These are phyloP conservation scores for Nixonia krombeini DNA, from an alignment of 1,140 invertebrate species.

Conservation along the genomic window DNA sequence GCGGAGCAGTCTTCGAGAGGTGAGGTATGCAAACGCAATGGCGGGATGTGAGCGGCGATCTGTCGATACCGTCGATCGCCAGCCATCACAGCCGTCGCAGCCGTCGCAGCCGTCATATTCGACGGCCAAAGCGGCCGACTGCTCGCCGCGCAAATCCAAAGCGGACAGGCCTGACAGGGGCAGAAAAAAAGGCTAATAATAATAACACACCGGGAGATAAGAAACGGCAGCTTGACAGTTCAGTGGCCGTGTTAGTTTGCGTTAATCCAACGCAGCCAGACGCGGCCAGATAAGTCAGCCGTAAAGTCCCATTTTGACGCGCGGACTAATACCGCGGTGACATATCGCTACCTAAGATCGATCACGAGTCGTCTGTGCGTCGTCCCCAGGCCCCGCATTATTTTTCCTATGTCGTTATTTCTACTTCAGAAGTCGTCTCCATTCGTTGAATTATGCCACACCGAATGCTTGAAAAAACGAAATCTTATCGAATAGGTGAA, in stretches of 20 bases:
- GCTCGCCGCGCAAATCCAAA: neutral
- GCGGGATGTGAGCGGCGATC: neutral
- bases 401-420: no score
- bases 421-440: no score
- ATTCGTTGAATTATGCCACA: no score
- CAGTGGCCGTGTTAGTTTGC: neutral
- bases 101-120: neutral
- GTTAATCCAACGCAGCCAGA: neutral
- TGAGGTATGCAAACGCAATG: neutral
- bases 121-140: neutral
- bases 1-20: neutral
- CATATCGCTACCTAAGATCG: neutral
- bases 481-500: no score
- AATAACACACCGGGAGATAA: constrained; percentile 21
- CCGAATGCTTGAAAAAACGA: no score
- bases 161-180: constrained; percentile 2
- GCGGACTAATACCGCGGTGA: neutral
- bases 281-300: constrained; percentile 3
- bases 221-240: constrained; percentile 6
- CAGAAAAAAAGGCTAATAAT: constrained; percentile 2
- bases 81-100: no score
- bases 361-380: neutral
- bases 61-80: neutral
- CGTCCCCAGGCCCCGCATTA: no score
- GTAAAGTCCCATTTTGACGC: neutral